Base-by-base conservation (phyloP, 2,797 vertebrate genomes). In the Parauchenoglanis punctatus region DNA sequence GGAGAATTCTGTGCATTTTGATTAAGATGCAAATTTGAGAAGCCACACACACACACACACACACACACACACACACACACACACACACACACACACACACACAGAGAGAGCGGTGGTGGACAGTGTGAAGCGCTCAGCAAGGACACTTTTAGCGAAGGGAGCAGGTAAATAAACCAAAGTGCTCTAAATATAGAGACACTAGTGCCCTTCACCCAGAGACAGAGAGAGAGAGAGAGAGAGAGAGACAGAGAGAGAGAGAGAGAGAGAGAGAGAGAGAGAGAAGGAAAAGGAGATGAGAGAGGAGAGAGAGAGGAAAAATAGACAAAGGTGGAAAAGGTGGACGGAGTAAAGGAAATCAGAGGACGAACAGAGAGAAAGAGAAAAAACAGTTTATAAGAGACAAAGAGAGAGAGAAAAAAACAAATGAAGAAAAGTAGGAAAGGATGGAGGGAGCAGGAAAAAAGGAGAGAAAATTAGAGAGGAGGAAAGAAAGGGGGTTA, bases 111-210 rank as follows among this genome's bases (percentile, higher is more conserved):
- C 44, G 28, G 85, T 2, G 5, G 5, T 63, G 90, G 92, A 90
- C 90, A 90, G 90, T 90, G 90, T 87, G 92, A 89, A 86, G 88
- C 12, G 83, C 93, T 95, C 93, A 94, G 93, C 94, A 95, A 96
- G 95, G 95, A 96, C 95, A 94, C 90, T 90, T 93, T 20, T 91
- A 91, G 92, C 93, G 94, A 95, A 94, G 95, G 93, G 94, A 93
- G 75, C 91, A 94, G 92, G 92, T 94, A 95, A 96, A 95, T 95
- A 95, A 94, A 94, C 85, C 85, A 88, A 87, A 81, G 83, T 73
- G 72, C 72, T 87, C 95, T 95, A 95, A 94, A 95, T 94, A 94
- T 95, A 85, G 88, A 84, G 77, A 54, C 85, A 87, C 89, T 85
- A 63, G 61, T 86, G 88, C 61, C 87, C 87, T 88, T 89, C 87